Evolutionary conservation across 2,113 vertebrate genomes (phyloP).

Genomic region (Aegotheles bennettii): DNA sequence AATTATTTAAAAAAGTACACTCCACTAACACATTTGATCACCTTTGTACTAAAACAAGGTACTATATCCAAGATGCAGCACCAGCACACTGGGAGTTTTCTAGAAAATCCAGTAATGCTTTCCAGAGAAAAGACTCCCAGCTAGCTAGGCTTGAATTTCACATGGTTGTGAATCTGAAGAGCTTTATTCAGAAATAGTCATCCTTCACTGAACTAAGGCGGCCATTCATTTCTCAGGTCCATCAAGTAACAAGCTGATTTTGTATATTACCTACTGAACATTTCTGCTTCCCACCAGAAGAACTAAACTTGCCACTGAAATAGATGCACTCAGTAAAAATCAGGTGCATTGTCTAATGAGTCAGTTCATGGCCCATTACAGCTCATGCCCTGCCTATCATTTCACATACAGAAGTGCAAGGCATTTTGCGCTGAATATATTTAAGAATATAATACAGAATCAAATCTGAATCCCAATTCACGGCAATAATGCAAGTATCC

Average conservation of each 20-base stretch:
- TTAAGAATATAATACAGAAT: constrained; percentile 55
- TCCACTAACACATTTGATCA: not conserved
- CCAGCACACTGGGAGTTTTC: not conserved
- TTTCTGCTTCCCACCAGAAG: not conserved
- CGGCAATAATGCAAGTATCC: not conserved
- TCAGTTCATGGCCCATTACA: not conserved
- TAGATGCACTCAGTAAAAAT: constrained; percentile 7
- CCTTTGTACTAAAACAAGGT: not conserved
- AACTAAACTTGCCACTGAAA: not conserved
- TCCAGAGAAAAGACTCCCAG: not conserved
- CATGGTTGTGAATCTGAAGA: not conserved
- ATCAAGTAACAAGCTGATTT: constrained; percentile 28
- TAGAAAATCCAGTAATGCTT: not conserved
- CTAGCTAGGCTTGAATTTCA: not conserved
- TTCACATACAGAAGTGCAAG: not conserved
- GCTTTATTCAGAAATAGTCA: constrained; percentile 2
- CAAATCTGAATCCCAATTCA: constrained; percentile 22
- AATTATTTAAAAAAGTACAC: not conserved
- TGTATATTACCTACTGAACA: not conserved
- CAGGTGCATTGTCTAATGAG: constrained; percentile 48
- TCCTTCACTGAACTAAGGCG: not conserved
- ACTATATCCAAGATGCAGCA: not conserved
- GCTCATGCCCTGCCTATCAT: not conserved
- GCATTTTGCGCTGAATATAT: constrained; percentile 5
- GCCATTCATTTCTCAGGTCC: not conserved